Percentiles rank a stretch among this genome's conserved stretches.
Evolutionary conservation across 2,888 invertebrate genomes (phyloP).

Genomic region (Mactromeris polynyma): DNA sequence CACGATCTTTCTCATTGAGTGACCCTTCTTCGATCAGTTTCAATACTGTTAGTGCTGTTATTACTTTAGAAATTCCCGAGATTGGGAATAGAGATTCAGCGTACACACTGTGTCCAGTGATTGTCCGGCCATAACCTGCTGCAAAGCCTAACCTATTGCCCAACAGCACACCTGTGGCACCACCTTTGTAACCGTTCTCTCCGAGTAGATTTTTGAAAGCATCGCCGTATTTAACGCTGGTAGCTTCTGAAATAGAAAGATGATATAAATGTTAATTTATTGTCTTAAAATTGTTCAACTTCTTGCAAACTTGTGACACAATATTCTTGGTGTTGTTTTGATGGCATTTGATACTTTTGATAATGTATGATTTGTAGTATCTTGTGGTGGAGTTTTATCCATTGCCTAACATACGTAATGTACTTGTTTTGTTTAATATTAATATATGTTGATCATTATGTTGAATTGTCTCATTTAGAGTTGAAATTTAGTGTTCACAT

Average conservation of each 20-base stretch:
- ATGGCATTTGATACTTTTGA: neutral
- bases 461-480: no score
- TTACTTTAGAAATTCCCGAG: conserved; percentile 81
- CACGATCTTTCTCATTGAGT: conserved; percentile 72
- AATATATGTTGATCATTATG: no score
- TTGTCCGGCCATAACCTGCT: conserved; percentile 76
- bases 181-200: conserved; percentile 80
- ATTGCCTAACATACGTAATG: no score
- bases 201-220: conserved; percentile 75
- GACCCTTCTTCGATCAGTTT: conserved; percentile 79
- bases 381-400: neutral
- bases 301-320: neutral
- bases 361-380: neutral
- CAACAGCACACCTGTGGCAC: conserved; percentile 79
- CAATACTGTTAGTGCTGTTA: conserved; percentile 82
- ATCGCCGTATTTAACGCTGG: conserved; percentile 73
- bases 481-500: no score
- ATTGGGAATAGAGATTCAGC: conserved; percentile 73
- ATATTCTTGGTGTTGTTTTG: neutral
- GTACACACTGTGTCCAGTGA: conserved; percentile 73
- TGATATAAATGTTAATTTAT: neutral
- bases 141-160: conserved; percentile 78
- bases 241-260: conserved; percentile 62
- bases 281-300: no score
- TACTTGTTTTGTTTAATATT: no score